Evolutionary conservation across 92 coral and sea anemone genomes (phyloP), one percentile per base, ranked within the genome.

Genomic region (Desmophyllum pertusum): DNA sequence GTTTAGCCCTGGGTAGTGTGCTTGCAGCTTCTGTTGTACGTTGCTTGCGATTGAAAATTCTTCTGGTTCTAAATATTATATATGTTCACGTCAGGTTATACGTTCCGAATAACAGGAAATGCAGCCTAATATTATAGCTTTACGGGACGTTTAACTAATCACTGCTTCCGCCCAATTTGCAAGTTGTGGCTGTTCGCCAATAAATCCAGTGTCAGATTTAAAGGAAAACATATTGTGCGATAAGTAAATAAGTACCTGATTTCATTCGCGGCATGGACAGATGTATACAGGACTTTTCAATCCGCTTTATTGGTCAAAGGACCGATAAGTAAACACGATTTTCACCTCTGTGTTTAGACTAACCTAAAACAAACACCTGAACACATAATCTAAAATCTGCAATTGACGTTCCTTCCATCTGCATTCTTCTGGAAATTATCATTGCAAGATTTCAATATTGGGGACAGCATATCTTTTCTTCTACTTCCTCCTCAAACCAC

Each of bases 131-230:
- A 57, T 77, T 37, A 53, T 14, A 23, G 69, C 81, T 36, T 55
- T 4, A 39, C 50, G 18, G 43, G 69, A 77, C 51, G 81, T 77
- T 39, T 37, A 33, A 42, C 23, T 13, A 23, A 50, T 50, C 55
- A 50, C n/a, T n/a, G 15, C 81, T 77, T 77, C 81, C 81, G 81
- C 51, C 25, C 52, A 61, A n/a, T n/a, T 40, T 31, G 23, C 2
- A 59, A 11, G 38, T 10, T 3, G 17, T 18, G n/a, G 77, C n/a
- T 27, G 21, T 39, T 10, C 64, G 14, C 25, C 25, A 62, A 66
- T 64, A 66, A 38, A 36, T 10, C 42, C 11, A 59, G 65, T 55
- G 63, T 48, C 63, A 48, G 79, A 75, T 29, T 38, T 33, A 8
- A 64, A 45, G 51, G 29, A 43, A 43, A 43, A 14, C 29, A 46